phyloP scores from a whole-genome alignment of 2,888 invertebrate genomes.

The Drosophila emarginata region DNA sequence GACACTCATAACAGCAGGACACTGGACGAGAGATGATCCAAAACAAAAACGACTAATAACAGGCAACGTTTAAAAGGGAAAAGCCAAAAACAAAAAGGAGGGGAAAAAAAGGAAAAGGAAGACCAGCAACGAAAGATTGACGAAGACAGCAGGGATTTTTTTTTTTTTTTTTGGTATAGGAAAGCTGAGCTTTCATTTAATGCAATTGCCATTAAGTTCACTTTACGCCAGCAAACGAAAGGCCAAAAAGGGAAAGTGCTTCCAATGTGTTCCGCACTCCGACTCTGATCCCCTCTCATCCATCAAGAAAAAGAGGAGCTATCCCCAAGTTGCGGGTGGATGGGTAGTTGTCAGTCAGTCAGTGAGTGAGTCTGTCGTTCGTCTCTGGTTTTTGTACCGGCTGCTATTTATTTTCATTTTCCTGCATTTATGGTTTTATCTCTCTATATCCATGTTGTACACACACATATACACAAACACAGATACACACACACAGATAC shows the following conservation, averaged over 20 bases:
- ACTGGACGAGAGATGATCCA: background rate
- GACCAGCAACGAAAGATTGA: background rate
- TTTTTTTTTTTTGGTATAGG: too few species aligned
- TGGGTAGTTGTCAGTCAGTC: background rate
- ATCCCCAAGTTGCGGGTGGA: background rate
- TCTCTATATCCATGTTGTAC: slow-evolving; percentile 21
- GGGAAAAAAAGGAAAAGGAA: slow-evolving; percentile 30
- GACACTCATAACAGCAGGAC: slow-evolving; percentile 17
- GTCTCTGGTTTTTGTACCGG: slow-evolving; percentile 35
- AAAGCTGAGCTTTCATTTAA: slow-evolving; percentile 55
- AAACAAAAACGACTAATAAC: slow-evolving; percentile 60
- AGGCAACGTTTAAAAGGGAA: slow-evolving; percentile 59
- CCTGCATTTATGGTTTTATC: slow-evolving; percentile 75
- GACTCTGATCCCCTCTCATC: too few species aligned
- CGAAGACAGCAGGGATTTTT: slow-evolving; percentile 12
- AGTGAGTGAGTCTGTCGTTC: background rate
- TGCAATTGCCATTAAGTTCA: slow-evolving; percentile 74
- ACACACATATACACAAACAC: background rate
- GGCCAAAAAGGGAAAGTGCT: slow-evolving; percentile 40
- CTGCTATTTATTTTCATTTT: slow-evolving; percentile 78
- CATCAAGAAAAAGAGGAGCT: too few species aligned
- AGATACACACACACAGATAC: background rate
- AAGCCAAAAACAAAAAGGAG: background rate
- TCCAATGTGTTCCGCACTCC: too few species aligned
- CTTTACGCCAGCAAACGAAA: slow-evolving; percentile 56